A percentile compares a stretch with the other conserved stretches of the same genome.
Evolutionary conservation across 2,888 invertebrate species (phyloP).

Genomic region (Rotaria sp.): DNA sequence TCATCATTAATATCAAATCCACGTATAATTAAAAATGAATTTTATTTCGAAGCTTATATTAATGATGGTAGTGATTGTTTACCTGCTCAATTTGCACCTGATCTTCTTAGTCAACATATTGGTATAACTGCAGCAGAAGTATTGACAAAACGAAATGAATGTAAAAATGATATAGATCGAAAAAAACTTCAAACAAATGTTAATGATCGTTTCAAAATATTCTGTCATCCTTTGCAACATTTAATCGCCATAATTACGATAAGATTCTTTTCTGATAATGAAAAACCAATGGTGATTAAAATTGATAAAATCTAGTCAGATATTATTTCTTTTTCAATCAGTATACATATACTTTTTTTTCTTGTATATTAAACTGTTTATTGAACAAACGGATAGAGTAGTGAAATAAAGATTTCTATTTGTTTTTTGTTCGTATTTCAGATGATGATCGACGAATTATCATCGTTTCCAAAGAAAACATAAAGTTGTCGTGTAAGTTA

Average conservation of each 20-base stretch:
- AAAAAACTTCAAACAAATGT: neutral
- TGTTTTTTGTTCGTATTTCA: neutral
- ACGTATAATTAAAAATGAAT: neutral
- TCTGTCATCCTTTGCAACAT: neutral
- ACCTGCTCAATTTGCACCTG: neutral
- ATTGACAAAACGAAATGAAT: neutral
- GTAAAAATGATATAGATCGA: neutral
- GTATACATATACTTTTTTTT: neutral
- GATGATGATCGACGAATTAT: neutral
- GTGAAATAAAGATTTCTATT: neutral
- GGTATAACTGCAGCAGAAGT: neutral
- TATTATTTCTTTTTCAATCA: neutral
- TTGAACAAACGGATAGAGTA: neutral
- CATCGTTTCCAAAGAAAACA: neutral
- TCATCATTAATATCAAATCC: neutral
- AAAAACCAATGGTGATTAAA: neutral
- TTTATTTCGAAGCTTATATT: neutral
- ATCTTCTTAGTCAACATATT: neutral
- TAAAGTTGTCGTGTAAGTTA: neutral
- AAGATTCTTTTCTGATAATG: neutral
- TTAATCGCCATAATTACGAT: neutral
- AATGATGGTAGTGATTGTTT: constrained; percentile 9
- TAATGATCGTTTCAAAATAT: neutral
- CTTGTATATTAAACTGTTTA: neutral
- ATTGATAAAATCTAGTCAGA: neutral